These are phyloP conservation scores for Eupeodes latifasciatus DNA, from an alignment of 2,888 invertebrate species.

Conservation along the genomic window DNA sequence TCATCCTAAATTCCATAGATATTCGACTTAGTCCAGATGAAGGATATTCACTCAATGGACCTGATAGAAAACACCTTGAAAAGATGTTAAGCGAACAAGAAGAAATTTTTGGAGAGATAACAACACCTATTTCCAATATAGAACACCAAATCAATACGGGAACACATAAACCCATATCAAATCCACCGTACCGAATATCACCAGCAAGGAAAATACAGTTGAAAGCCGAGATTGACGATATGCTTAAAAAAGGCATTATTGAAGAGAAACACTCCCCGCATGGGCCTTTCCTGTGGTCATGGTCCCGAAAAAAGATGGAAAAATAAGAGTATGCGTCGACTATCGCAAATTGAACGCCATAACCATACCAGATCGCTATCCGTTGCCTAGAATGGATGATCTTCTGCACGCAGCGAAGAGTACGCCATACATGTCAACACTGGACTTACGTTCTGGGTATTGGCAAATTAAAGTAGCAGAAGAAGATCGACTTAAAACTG, in stretches of 20 bases:
- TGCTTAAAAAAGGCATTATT: slow-evolving; percentile 77
- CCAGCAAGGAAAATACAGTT: slow-evolving; percentile 73
- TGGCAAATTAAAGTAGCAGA: slow-evolving; percentile 60
- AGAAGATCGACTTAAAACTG: slow-evolving; percentile 52
- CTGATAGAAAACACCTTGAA: not conserved
- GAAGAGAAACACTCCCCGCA: too few relatives aligned
- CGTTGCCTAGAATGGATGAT: slow-evolving; percentile 83
- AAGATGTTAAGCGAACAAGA: not conserved
- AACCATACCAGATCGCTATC: slow-evolving; percentile 80
- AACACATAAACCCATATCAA: slow-evolving; percentile 79
- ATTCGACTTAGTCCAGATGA: slow-evolving; percentile 4
- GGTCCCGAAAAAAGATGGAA: slow-evolving; percentile 78
- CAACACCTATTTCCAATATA: not conserved
- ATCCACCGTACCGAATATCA: slow-evolving; percentile 80
- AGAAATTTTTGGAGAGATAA: slow-evolving; percentile 1
- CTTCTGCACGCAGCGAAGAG: slow-evolving; percentile 19
- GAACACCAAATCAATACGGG: slow-evolving; percentile 79
- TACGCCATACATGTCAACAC: slow-evolving; percentile 24
- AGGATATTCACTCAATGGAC: not conserved
- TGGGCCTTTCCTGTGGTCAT: too few relatives aligned
- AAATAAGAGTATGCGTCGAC: slow-evolving; percentile 78
- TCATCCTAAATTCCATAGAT: slow-evolving; percentile 11
- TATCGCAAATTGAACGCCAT: slow-evolving; percentile 79
- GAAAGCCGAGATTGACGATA: slow-evolving; percentile 77
- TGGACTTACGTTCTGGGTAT: slow-evolving; percentile 64